Evolutionary conservation across 2,797 vertebrate species (phyloP).

Genomic region (Sebastiscus albofasciatus): DNA sequence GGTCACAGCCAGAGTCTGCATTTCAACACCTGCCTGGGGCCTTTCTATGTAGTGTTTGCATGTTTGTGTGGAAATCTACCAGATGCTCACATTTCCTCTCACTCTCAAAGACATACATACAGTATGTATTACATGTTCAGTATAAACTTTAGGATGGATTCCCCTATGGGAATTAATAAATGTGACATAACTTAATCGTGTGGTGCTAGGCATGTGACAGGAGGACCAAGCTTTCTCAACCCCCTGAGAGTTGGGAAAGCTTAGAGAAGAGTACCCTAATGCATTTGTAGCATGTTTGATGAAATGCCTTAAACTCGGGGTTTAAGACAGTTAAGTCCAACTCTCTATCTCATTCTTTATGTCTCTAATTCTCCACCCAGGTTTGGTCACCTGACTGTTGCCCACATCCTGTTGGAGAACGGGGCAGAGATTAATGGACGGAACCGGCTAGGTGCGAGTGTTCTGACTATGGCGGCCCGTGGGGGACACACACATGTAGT

Average conservation of each 20-base stretch:
- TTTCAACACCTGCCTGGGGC: background rate
- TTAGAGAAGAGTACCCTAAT: background rate
- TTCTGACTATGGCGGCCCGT: conserved; percentile 92
- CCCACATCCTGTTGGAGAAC: conserved; percentile 93
- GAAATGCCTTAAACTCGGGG: background rate
- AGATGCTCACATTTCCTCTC: background rate
- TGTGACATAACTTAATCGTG: background rate
- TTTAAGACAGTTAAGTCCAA: too few species aligned
- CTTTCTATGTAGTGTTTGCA: background rate
- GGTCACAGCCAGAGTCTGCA: background rate
- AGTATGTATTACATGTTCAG: background rate
- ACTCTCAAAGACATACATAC: background rate
- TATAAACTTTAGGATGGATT: background rate
- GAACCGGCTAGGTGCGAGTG: conserved; percentile 92
- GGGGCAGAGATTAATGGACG: conserved; percentile 94
- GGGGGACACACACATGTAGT: conserved; percentile 91
- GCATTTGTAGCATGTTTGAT: background rate
- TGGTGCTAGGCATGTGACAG: background rate
- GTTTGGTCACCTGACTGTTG: conserved; percentile 90
- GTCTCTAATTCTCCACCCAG: conserved; percentile 63
- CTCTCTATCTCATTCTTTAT: background rate
- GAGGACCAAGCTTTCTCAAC: background rate
- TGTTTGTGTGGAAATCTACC: background rate
- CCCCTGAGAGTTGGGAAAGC: background rate
- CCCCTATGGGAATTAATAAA: background rate